Conservation (phyloP, 35 echinoderm and acorn worm genomes). For the Apostichopus parvimensis region DNA sequence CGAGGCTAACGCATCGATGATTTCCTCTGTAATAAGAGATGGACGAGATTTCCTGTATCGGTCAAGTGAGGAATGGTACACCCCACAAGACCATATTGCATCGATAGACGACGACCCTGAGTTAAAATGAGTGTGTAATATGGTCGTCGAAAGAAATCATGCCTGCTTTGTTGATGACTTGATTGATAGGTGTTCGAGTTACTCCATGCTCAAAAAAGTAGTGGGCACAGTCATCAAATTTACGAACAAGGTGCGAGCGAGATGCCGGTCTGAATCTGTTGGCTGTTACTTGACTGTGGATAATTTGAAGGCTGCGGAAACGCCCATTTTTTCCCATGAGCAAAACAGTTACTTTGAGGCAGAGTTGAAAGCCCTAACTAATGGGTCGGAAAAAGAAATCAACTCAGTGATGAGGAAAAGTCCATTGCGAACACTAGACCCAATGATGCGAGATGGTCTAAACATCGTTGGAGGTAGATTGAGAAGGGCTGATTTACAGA, state of each 20-base stretch:
- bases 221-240: constrained; percentile 14
- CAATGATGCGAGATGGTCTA: no score
- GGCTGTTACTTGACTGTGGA: neutral
- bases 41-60: constrained; percentile 15
- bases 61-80: neutral
- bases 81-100: neutral
- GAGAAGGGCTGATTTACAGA: no score
- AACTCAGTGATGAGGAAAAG: no score
- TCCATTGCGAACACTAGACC: no score
- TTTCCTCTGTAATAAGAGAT: neutral
- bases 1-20: constrained; percentile 16
- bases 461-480: no score
- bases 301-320: no score
- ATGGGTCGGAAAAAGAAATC: no score
- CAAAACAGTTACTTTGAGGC: neutral
- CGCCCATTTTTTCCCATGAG: no score
- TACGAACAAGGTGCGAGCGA: constrained; percentile 18
- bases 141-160: no score
- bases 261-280: neutral
- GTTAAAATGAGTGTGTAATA: neutral
- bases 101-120: constrained; percentile 8
- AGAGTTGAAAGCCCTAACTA: constrained; percentile 7
- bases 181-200: no score
- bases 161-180: no score
- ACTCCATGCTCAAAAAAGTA: no score